Conservation (phyloP, 2,113 vertebrate species). For the Dipodomys merriami region DNA sequence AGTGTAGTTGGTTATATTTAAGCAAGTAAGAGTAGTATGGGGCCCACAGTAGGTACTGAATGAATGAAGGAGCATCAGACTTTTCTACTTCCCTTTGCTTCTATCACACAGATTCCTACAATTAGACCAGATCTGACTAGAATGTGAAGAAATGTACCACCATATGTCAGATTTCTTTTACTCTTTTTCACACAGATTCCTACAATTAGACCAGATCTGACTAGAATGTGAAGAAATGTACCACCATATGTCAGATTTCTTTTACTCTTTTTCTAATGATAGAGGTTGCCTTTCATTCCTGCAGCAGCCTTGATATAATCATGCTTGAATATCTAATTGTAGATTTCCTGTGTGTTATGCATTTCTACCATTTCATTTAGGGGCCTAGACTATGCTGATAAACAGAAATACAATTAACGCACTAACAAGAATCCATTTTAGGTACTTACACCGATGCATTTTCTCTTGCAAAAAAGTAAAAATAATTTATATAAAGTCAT, state of each 20-base stretch:
- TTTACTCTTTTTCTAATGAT: conserved; percentile 13
- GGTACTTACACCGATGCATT: background rate
- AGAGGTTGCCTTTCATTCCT: background rate
- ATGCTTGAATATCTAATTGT: conserved; percentile 48
- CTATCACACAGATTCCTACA: background rate
- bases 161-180: background rate
- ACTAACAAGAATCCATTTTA: conserved; percentile 22
- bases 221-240: conserved; percentile 25
- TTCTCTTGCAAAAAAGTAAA: background rate
- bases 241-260: background rate
- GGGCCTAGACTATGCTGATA: conserved; percentile 8
- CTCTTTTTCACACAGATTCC: conserved; percentile 17
- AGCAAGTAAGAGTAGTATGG: background rate
- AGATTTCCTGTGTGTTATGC: conserved; percentile 51
- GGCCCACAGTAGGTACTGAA: background rate
- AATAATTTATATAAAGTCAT: conserved; percentile 36
- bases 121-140: conserved; percentile 11
- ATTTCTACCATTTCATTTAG: conserved; percentile 46
- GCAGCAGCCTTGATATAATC: conserved; percentile 22
- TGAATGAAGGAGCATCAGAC: background rate
- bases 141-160: conserved; percentile 31
- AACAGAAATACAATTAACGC: conserved; percentile 20
- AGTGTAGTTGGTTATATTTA: conserved; percentile 17
- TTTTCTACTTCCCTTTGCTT: background rate
- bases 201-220: conserved; percentile 1